Percentiles rank a stretch among this genome's conserved stretches.
Conservation (phyloP, 2,888 invertebrate species). For the Sminthurinus aureus region DNA sequence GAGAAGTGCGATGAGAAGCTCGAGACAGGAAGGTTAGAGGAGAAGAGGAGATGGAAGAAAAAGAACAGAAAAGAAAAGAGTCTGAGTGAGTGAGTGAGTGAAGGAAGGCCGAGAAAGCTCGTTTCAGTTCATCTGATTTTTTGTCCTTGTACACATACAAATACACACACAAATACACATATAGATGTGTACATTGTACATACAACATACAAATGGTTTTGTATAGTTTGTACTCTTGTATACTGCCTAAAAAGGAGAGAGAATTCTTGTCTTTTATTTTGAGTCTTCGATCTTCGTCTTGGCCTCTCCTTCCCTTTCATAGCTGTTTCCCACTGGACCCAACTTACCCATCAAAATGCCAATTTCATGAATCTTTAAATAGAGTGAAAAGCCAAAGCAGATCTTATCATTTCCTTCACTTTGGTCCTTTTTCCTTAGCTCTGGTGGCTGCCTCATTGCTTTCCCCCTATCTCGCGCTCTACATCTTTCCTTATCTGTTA, state of each 20-base stretch:
- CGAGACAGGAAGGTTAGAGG: background rate
- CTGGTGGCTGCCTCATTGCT: background rate
- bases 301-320: constrained; percentile 4
- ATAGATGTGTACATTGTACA: no score
- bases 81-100: constrained; percentile 37
- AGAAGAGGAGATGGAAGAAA: background rate
- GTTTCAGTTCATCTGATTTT: constrained; percentile 37
- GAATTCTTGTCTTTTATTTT: constrained; percentile 18
- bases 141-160: no score
- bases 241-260: no score
- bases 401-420: constrained; percentile 40
- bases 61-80: constrained; percentile 6
- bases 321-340: constrained; percentile 35
- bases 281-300: constrained; percentile 4
- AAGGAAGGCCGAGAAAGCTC: constrained; percentile 35
- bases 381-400: constrained; percentile 43
- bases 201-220: no score
- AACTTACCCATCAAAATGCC: constrained; percentile 45
- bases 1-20: constrained; percentile 21
- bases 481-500: background rate
- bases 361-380: constrained; percentile 49
- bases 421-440: background rate
- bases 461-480: background rate
- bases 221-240: no score
- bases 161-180: no score